phyloP scores from a whole-genome alignment of 1,140 invertebrate genomes.

The Zaprionus capensis region DNA sequence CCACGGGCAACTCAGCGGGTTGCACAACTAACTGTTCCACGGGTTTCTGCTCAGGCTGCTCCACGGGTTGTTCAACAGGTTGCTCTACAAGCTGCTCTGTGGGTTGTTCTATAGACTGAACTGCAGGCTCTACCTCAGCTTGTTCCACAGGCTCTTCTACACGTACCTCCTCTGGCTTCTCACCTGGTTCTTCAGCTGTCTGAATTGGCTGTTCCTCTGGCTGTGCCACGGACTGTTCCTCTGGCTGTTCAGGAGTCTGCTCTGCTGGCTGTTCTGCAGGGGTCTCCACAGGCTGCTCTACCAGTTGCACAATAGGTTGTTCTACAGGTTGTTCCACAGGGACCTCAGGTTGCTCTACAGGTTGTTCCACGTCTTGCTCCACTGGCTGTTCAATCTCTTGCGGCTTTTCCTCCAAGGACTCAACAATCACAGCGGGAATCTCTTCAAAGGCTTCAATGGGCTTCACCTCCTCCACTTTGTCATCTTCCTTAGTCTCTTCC shows the following conservation, averaged over 20 bases:
- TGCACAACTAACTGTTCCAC: not conserved
- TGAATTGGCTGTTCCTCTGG: not conserved
- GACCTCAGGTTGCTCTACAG: not conserved
- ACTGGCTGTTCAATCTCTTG: constrained; percentile 25
- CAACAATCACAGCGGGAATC: constrained; percentile 64
- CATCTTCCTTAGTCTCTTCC: constrained; percentile 2
- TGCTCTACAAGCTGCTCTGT: not conserved
- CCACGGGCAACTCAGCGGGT: not conserved
- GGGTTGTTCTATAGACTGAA: not conserved
- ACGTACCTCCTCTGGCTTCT: not conserved
- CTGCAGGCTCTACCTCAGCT: not conserved
- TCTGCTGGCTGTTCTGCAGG: not conserved
- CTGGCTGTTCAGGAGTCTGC: not conserved
- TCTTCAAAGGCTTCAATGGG: constrained; percentile 71
- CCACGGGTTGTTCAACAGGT: not conserved
- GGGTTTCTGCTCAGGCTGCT: not conserved
- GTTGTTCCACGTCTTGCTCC: not conserved
- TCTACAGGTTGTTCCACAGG: not conserved
- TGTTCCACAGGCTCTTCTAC: not conserved
- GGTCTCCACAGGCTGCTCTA: not conserved
- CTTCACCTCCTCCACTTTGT: constrained; percentile 27
- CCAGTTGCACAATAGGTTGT: not conserved
- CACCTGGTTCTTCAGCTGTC: not conserved
- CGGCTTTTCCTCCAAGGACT: constrained; percentile 53
- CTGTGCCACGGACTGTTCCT: not conserved